These are phyloP conservation scores for Baronia brevicornis DNA, from an alignment of 2,888 invertebrate species.

Conservation along the genomic window DNA sequence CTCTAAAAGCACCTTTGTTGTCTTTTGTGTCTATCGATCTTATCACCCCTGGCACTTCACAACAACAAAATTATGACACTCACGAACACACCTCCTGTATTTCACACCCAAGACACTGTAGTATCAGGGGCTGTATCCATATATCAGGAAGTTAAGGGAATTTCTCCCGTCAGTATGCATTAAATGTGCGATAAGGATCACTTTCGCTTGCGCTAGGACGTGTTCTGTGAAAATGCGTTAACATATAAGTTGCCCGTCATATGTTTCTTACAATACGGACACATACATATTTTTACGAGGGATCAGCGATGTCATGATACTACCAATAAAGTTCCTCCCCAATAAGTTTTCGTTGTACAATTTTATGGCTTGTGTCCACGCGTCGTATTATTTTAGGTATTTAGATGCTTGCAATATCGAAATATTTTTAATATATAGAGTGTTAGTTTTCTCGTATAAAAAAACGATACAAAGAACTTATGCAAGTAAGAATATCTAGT, in stretches of 20 bases:
- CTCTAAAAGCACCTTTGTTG: too few relatives aligned
- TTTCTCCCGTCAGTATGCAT: conserved; percentile 11
- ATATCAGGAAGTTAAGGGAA: conserved; percentile 42
- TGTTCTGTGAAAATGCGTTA: conserved; percentile 27
- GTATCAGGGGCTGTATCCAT: conserved; percentile 35
- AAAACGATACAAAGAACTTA: too few relatives aligned
- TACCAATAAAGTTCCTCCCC: conserved; percentile 60
- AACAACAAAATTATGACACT: conserved; percentile 35
- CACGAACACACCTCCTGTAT: conserved; percentile 38
- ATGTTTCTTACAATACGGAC: conserved; percentile 60
- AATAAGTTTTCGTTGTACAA: conserved; percentile 59
- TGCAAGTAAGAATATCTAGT: too few relatives aligned
- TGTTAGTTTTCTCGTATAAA: too few relatives aligned
- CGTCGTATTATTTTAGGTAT: conserved; percentile 12
- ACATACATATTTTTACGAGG: conserved; percentile 69
- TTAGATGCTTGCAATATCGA: conserved; percentile 8
- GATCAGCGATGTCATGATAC: conserved; percentile 64
- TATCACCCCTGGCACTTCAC: conserved; percentile 18
- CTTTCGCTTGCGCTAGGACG: conserved; percentile 35
- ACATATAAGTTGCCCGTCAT: conserved; percentile 36
- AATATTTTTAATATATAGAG: too few relatives aligned
- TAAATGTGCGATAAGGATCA: conserved; percentile 22
- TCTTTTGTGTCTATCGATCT: conserved; percentile 5
- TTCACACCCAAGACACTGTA: conserved; percentile 37
- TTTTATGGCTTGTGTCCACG: conserved; percentile 58